These are phyloP conservation scores for Dunckerocampus dactyliophorus DNA, from an alignment of 2,113 vertebrate species.

Conservation along the genomic window DNA sequence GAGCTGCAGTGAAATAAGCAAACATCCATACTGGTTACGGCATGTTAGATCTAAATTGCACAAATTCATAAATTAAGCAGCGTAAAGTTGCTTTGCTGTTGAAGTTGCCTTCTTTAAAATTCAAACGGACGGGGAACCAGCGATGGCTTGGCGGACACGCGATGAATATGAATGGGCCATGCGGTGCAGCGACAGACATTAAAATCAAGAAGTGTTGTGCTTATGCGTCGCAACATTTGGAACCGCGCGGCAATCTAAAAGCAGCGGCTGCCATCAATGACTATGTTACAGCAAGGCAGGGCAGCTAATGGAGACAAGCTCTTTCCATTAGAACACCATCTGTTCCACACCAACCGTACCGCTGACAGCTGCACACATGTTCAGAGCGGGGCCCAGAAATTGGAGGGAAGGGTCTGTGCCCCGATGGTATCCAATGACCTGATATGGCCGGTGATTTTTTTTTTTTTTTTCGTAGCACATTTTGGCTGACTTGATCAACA, in stretches of 20 bases:
- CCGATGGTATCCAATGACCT: conserved; percentile 11
- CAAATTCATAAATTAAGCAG: background rate
- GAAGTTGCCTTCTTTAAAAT: background rate
- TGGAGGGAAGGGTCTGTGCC: conserved; percentile 38
- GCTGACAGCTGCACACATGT: conserved; percentile 62
- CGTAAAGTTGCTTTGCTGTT: background rate
- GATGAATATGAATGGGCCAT: conserved; percentile 13
- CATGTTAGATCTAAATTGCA: background rate
- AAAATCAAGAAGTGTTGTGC: conserved; percentile 27
- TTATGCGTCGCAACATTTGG: conserved; percentile 27
- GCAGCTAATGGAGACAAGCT: conserved; percentile 66
- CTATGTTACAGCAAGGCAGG: conserved; percentile 46
- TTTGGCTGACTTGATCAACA: conserved; percentile 31
- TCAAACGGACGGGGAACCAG: background rate
- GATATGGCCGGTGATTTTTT: conserved; percentile 33
- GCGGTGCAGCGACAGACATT: conserved; percentile 17
- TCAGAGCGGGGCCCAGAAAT: conserved; percentile 46
- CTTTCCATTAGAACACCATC: conserved; percentile 66
- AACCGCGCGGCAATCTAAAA: conserved; percentile 42
- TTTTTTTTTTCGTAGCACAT: background rate
- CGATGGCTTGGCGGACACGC: background rate
- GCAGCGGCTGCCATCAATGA: conserved; percentile 44
- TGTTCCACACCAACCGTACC: conserved; percentile 50
- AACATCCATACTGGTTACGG: background rate
- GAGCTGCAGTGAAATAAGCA: background rate